phyloP scores from a whole-genome alignment of 2,888 invertebrate genomes.

The Aspidiotus rigidus region DNA sequence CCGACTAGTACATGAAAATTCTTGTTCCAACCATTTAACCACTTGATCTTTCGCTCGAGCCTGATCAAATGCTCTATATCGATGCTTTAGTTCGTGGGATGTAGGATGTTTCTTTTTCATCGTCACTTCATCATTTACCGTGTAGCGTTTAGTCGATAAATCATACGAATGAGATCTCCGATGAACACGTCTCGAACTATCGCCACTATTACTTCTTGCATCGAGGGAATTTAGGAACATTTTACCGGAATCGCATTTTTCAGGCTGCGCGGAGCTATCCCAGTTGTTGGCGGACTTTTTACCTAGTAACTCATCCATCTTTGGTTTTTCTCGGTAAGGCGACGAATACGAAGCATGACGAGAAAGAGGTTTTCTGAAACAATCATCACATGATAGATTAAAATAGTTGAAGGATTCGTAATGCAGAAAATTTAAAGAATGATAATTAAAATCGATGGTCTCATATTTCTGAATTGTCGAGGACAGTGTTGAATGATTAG shows the following conservation, averaged over 20 bases:
- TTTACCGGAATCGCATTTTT: conserved; percentile 20
- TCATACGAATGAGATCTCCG: conserved; percentile 32
- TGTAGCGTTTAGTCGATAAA: conserved; percentile 18
- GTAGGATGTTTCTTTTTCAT: conserved; percentile 42
- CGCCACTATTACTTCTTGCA: background rate
- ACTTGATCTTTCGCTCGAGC: conserved; percentile 54
- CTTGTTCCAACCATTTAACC: conserved; percentile 48
- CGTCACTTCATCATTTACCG: conserved; percentile 36
- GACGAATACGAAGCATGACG: conserved; percentile 8
- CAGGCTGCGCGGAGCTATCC: conserved; percentile 25
- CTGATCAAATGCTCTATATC: conserved; percentile 53
- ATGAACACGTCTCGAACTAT: conserved; percentile 5
- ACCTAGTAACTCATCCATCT: conserved; percentile 8
- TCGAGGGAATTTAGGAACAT: conserved; percentile 30
- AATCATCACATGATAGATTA: background rate
- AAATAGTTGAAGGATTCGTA: no score
- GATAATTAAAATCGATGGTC: no score
- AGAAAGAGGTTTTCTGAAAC: conserved; percentile 21
- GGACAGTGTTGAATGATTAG: no score
- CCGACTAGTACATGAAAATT: conserved; percentile 40
- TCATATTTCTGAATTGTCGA: no score
- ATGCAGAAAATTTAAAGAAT: no score
- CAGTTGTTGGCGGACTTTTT: conserved; percentile 16
- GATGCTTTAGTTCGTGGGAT: conserved; percentile 49
- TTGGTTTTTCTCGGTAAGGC: conserved; percentile 19